Evolutionary conservation across 2,113 vertebrate species (phyloP), one percentile per base, ranked within the genome.

Genomic region (Neoarius graeffei): DNA sequence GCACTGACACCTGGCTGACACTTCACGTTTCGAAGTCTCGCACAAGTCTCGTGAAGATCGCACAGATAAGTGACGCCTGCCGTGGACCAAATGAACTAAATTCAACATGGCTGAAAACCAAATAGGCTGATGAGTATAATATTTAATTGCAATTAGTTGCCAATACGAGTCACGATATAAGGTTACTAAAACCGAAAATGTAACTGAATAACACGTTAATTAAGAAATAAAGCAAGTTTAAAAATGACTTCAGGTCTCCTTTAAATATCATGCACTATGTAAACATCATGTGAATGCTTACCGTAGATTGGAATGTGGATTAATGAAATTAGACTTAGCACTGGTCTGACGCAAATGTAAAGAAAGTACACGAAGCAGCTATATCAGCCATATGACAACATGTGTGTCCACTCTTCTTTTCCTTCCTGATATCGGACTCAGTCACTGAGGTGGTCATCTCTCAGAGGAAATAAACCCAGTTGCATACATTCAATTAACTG

Each of bases 401-500:
- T 84, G 50, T 50, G 17, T 83, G 42, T 42, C 42, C 42, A 42
- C 42, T 42, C 27, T 67, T 27, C 30, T 64, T 62, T 62, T 66
- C 27, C 52, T 88, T 56, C 23, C 56, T 76, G 13, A 82, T 59
- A 81, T 81, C 54, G 1, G 5, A 56, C 5, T 88, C 50, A 74
- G 50, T 83, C 86, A 86, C 84, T 86, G 74, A 83, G 81, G 81
- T 76, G 83, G 81, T 85, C 87, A 57, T 93, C 67, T 89, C 83
- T 92, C 93, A 66, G 96, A 95, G 96, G 69, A 76, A 95, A 96
- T 96, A 96, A 97, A 95, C 81, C 89, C 85, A 95, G 96, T 95
- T 96, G 95, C 96, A 97, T 96, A 96, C 97, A 96, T 97, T 97
- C 96, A 97, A 97, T 97, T 97, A 97, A 95, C 93, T 93, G 91